phyloP scores from a whole-genome alignment of 2,888 invertebrate genomes.

The Latrodectus elegans region DNA sequence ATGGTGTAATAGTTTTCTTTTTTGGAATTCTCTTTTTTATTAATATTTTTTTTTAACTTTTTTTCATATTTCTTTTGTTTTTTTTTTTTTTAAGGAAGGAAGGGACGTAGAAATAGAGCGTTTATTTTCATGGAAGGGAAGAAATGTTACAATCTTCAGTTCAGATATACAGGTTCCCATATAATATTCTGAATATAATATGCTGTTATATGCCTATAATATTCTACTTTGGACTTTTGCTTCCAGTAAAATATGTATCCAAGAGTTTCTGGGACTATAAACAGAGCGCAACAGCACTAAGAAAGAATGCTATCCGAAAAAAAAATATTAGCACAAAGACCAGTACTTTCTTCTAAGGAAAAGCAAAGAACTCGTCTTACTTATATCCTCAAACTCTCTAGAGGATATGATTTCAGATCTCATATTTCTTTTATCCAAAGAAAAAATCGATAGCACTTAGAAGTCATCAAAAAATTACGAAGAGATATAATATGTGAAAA shows the following conservation, averaged over 20 bases:
- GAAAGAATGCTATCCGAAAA: neutral
- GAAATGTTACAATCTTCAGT: no score
- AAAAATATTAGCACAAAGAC: constrained; percentile 7
- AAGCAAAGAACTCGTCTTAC: constrained; percentile 18
- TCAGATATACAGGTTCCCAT: no score
- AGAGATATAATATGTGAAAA: constrained; percentile 26
- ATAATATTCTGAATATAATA: no score
- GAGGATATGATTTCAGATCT: constrained; percentile 24
- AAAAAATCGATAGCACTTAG: constrained; percentile 42
- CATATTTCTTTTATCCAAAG: constrained; percentile 4
- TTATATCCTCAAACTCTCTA: constrained; percentile 1
- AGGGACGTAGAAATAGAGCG: no score
- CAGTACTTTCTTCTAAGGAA: neutral
- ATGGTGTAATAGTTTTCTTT: no score
- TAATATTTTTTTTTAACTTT: no score
- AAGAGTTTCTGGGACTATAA: constrained; percentile 32
- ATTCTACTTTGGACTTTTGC: constrained; percentile 36
- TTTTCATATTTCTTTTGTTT: no score
- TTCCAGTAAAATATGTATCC: constrained; percentile 21
- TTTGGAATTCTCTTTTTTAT: no score
- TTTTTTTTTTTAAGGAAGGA: no score
- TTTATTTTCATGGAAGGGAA: no score
- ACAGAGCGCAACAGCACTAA: constrained; percentile 26
- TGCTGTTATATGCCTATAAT: constrained; percentile 13
- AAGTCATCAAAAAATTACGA: constrained; percentile 54